Evolutionary conservation across 2,113 vertebrate genomes (phyloP), one percentile per base, ranked within the genome.

Genomic region (Triplophysa tibetana): DNA sequence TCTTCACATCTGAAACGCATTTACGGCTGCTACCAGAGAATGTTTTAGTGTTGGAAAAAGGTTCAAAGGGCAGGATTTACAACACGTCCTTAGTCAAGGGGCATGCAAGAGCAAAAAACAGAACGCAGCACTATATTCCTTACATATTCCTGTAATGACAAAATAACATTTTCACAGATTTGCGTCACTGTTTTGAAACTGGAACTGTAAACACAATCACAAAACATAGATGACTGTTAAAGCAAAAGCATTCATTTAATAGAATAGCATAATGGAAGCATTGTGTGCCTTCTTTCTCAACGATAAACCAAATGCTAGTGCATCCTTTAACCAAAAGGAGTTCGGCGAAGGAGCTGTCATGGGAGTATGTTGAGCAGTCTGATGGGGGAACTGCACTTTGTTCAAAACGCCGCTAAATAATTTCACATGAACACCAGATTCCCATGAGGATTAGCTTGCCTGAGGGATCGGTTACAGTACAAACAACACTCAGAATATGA

Each of bases 391-490:
- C 84, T 75, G 10, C 62, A 69, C 50, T 79, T 70, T 54, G 73
- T 72, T 72, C 26, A 23, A 33, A 56, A 33, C 21, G 33, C 43
- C 45, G 38, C 76, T 38, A 75, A 9, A 38, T 48, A 16, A 76
- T 86, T 77, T 77, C 81, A n/a, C 63, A 63, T 74, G 67, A 77
- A 38, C n/a, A 4, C 73, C 81, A 86, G 88, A 91, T 89, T 91
- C 86, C 84, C 38, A 54, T 78, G 67, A 79, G 88, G 89, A 90
- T 91, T 88, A 89, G 54, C 84, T 82, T 78, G 60, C 80, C 82
- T 83, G 83, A 75, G 79, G 85, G 88, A 88, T 89, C 87, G 89
- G 68, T 86, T 52, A 50, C 74, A 89, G 50, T 24, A 33, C 70
- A 72, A 56, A 68, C 81, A 87, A 80, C 82, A 80, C 80, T 24